phyloP scores from a whole-genome alignment of 2,888 invertebrate species.

The Eulithis prunata region DNA sequence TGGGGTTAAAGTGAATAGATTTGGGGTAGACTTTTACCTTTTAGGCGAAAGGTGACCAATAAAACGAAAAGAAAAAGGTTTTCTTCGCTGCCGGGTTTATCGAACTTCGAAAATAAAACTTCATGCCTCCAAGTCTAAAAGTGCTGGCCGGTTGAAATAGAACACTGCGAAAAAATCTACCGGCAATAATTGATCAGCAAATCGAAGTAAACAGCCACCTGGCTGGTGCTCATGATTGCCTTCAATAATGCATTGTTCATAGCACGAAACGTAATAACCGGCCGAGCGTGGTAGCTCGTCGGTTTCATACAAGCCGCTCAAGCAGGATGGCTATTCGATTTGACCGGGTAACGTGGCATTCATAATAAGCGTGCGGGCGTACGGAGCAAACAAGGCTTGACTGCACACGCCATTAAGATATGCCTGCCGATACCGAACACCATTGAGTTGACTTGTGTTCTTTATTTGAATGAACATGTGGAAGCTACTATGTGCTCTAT shows the following conservation, averaged over 20 bases:
- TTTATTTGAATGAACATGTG: conserved; percentile 40
- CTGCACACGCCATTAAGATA: conserved; percentile 74
- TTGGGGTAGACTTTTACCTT: conserved; percentile 9
- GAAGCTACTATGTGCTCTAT: neutral
- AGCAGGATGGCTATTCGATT: conserved; percentile 45
- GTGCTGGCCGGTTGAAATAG: conserved; percentile 11
- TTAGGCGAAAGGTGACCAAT: conserved; percentile 6
- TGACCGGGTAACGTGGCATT: conserved; percentile 49
- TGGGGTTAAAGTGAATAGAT: conserved; percentile 17
- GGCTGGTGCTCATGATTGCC: conserved; percentile 69
- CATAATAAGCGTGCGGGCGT: conserved; percentile 60
- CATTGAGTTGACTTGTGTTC: conserved; percentile 60
- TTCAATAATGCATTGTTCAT: conserved; percentile 72
- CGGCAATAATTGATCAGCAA: conserved; percentile 74
- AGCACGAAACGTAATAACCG: conserved; percentile 65
- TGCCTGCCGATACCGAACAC: conserved; percentile 60
- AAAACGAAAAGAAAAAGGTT: conserved; percentile 8
- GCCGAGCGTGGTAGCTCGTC: conserved; percentile 39
- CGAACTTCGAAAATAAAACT: conserved; percentile 14
- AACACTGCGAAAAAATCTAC: conserved; percentile 42
- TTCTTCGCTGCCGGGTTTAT: conserved; percentile 2
- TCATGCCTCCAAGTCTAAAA: conserved; percentile 4
- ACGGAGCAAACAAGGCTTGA: conserved; percentile 68
- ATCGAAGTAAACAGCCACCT: conserved; percentile 73
- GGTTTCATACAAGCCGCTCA: conserved; percentile 34